A percentile compares a stretch with the other conserved stretches of the same genome.
Conservation (phyloP, 2,113 vertebrate genomes). For the Panthera tigris region DNA sequence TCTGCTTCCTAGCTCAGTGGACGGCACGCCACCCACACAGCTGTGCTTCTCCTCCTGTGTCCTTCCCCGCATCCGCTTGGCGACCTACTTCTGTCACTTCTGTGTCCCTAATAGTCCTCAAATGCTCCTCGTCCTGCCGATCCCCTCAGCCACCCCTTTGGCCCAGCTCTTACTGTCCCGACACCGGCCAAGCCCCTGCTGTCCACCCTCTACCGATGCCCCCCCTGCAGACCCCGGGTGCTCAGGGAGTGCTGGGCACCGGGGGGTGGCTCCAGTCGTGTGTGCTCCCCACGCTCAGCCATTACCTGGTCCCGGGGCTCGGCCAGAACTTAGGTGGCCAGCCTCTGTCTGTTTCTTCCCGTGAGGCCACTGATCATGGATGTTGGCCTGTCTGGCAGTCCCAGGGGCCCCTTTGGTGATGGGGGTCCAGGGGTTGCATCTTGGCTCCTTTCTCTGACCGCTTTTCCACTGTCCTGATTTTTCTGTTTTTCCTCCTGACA, state of each 20-base stretch:
- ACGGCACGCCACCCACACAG: accelerated
- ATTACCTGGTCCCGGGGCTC: accelerated
- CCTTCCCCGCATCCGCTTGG: accelerated
- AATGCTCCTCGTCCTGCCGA: accelerated
- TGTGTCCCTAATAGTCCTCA: neutral
- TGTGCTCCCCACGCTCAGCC: neutral
- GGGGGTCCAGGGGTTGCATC: neutral
- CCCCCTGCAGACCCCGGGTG: neutral
- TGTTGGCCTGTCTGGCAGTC: neutral
- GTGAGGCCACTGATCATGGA: neutral
- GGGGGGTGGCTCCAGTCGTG: accelerated
- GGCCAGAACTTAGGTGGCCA: neutral
- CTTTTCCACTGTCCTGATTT: too few relatives aligned
- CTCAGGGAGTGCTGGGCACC: accelerated
- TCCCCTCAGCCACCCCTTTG: accelerated
- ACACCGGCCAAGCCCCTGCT: neutral
- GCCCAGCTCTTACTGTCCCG: neutral
- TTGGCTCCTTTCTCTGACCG: neutral
- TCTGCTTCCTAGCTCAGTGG: neutral
- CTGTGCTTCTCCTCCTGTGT: neutral
- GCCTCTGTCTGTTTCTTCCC: neutral
- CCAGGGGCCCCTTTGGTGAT: neutral
- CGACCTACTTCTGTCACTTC: neutral
- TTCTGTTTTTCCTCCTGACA: neutral
- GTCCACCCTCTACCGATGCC: neutral